phyloP scores from a whole-genome alignment of 2,113 vertebrate genomes.

The Poeciliopsis retropinna region DNA sequence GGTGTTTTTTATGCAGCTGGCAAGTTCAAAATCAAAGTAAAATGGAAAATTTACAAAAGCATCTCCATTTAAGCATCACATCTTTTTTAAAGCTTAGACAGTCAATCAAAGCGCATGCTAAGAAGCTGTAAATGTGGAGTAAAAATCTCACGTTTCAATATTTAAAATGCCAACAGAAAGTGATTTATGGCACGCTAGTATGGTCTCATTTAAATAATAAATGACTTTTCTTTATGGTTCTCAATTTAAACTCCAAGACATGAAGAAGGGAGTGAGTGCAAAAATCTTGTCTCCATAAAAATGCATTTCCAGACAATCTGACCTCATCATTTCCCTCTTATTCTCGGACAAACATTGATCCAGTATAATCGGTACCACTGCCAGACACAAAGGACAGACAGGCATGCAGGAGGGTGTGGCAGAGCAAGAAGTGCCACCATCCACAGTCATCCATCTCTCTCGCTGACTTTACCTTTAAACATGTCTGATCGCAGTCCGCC shows the following conservation, averaged over 20 bases:
- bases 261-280: slow-evolving; percentile 13
- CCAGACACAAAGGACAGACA: slow-evolving; percentile 62
- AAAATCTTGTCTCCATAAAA: slow-evolving; percentile 1
- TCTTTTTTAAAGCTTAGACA: background rate
- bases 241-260: background rate
- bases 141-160: no score
- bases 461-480: background rate
- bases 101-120: background rate
- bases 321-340: slow-evolving; percentile 23
- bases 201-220: no score
- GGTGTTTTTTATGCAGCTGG: no score
- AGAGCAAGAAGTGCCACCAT: slow-evolving; percentile 42
- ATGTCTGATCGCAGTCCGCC: background rate
- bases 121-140: background rate
- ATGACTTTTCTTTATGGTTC: no score
- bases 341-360: slow-evolving; percentile 37
- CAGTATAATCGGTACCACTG: slow-evolving; percentile 8
- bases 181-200: no score
- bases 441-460: slow-evolving; percentile 38
- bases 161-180: no score
- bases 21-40: no score
- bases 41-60: no score
- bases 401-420: slow-evolving; percentile 71
- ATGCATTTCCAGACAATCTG: slow-evolving; percentile 27
- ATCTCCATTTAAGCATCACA: no score